A percentile compares a stretch with the other conserved stretches of the same genome.
These are phyloP conservation scores for Centrocercus urophasianus DNA, from an alignment of 2,113 vertebrate species.

Conservation along the genomic window DNA sequence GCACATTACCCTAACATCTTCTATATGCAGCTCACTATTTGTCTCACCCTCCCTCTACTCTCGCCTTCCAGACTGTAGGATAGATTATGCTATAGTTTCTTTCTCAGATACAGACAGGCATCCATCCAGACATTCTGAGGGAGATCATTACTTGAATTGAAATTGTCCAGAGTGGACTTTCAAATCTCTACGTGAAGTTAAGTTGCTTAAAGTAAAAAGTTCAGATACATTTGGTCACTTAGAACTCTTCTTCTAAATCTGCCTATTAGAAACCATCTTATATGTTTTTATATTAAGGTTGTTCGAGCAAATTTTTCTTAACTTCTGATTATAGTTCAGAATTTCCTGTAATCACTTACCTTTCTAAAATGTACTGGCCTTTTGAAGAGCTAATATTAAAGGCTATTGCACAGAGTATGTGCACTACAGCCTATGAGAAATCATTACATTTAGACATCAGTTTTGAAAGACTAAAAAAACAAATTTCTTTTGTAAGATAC, in stretches of 20 bases:
- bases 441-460: not conserved
- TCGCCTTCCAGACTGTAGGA: not conserved
- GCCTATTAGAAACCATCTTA: not conserved
- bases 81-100: not conserved
- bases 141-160: not conserved
- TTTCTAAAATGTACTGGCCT: not conserved
- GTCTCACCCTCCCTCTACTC: not conserved
- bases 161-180: not conserved
- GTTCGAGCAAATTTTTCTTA: not conserved
- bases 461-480: not conserved
- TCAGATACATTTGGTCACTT: not conserved
- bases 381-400: not conserved
- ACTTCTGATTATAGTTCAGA: not conserved
- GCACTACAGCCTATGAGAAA: not conserved
- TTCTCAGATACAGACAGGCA: not conserved
- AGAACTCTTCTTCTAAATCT: not conserved
- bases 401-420: fast-evolving
- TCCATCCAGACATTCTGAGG: not conserved
- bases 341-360: not conserved
- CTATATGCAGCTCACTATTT: not conserved
- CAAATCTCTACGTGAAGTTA: not conserved
- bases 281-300: not conserved
- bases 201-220: not conserved
- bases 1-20: not conserved
- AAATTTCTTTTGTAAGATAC: not conserved